Evolutionary conservation across 2,888 invertebrate species (phyloP), one percentile per base, ranked within the genome.

Genomic region (Eubasilissa splendida): DNA sequence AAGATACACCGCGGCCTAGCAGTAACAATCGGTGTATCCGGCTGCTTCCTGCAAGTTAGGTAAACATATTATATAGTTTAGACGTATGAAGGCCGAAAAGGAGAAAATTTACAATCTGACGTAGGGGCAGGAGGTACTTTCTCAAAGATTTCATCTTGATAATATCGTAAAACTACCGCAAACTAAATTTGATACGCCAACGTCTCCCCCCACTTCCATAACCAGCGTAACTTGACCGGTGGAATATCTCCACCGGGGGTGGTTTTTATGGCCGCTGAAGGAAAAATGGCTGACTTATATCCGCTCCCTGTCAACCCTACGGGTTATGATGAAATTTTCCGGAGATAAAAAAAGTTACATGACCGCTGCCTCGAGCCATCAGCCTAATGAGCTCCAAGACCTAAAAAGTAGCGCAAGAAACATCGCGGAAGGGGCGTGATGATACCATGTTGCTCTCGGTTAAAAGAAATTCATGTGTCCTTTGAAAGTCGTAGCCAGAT

Each of bases 301-400:
- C 60, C 76, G n/a, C 31, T 76, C 42, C 63, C 76, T 76, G 76
- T 76, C 76, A 76, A 52, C 76, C 74, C 66, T 42, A 14, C 42
- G 50, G 63, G 82, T 80, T 82, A 82, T 82, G 82, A 82, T 73
- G 75, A 80, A 82, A 80, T 77, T 76, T 63, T 74, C 70, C 68
- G 42, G 50, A 77, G 79, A 66, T 33, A 66, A 80, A 79, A 42
- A 78, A 80, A 80, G 77, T 83, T 73, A 78, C 82, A 80, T 76
- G 80, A 76, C 82, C 80, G 66, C 73, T 42, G 80, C 82, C 80
- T 68, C 56, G 14, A 68, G 82, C 80, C 73, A 83, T 83, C 82
- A 76, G 66, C 70, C 75, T 83, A 83, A 83, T 80, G 82, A 83
- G 80, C 78, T 54, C 50, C 71, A 42, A 56, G 14, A 59, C 54